Evolutionary conservation across 53 echinoderm and acorn worm genomes (phyloP).

Genomic region (Echinarachnius parma): DNA sequence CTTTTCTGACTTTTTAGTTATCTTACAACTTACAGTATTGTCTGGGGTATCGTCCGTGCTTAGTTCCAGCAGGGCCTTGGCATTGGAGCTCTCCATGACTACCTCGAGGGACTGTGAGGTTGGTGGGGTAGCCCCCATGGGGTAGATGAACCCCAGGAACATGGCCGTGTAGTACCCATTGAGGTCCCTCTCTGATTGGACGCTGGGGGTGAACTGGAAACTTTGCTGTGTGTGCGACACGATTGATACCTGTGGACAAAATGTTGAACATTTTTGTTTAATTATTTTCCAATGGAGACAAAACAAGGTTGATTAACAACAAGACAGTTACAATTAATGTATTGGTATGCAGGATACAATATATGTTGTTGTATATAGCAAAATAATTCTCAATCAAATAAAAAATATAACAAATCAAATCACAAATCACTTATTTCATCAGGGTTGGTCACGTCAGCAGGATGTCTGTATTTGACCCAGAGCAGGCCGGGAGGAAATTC

Average conservation of each 20-base stretch:
- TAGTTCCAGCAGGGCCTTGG: constrained; percentile 42
- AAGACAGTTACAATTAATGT: too few species aligned
- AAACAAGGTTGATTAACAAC: too few species aligned
- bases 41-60: constrained; percentile 52
- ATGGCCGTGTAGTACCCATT: constrained; percentile 50
- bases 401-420: too few species aligned
- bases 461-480: constrained; percentile 47
- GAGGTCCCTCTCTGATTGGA: constrained; percentile 7
- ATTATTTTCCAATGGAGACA: too few species aligned
- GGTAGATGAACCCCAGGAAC: constrained; percentile 64
- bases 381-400: too few species aligned
- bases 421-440: too few species aligned
- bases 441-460: too few species aligned
- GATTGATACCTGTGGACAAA: constrained; percentile 63
- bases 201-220: constrained; percentile 12
- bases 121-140: constrained; percentile 40
- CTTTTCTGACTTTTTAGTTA: too few species aligned
- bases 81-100: constrained; percentile 49
- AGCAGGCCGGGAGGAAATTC: constrained; percentile 49
- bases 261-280: too few species aligned
- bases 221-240: constrained; percentile 19
- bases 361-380: too few species aligned
- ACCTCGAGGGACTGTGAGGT: constrained; percentile 4
- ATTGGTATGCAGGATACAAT: too few species aligned
- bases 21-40: constrained; percentile 45